These are phyloP conservation scores for Habroteleia sp. DNA, from an alignment of 2,888 invertebrate species.

Conservation along the genomic window DNA sequence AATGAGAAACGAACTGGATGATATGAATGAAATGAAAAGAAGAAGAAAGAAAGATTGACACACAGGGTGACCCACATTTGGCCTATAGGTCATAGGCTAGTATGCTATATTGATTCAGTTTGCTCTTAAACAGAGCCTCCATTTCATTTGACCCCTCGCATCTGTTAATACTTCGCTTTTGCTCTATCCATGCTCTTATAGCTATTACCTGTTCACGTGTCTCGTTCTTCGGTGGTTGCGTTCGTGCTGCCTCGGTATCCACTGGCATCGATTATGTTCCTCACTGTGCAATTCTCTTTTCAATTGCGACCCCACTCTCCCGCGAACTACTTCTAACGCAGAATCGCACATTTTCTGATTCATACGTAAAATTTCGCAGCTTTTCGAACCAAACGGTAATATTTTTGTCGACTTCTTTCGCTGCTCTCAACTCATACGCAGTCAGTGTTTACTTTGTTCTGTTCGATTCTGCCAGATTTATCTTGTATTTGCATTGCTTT, in stretches of 20 bases:
- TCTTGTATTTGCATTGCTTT: constrained; percentile 23
- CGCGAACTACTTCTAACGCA: constrained; percentile 21
- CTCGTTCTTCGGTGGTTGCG: constrained; percentile 31
- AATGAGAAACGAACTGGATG: constrained; percentile 53
- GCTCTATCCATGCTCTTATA: constrained; percentile 25
- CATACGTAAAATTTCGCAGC: constrained; percentile 4
- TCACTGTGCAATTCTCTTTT: constrained; percentile 24
- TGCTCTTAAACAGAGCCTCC: constrained; percentile 78
- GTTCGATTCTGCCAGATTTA: constrained; percentile 12
- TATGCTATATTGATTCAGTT: constrained; percentile 76
- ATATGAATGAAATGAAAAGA: constrained; percentile 59
- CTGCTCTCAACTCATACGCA: not conserved
- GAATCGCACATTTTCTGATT: constrained; percentile 47
- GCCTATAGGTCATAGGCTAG: constrained; percentile 72
- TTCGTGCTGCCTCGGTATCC: constrained; percentile 8
- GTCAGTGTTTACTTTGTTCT: constrained; percentile 24
- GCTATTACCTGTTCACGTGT: constrained; percentile 36
- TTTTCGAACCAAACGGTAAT: constrained; percentile 21
- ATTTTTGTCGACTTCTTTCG: constrained; percentile 6
- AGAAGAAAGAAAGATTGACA: constrained; percentile 59
- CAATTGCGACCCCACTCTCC: not conserved
- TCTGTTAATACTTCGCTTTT: constrained; percentile 55
- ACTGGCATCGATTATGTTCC: constrained; percentile 44
- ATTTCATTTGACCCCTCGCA: constrained; percentile 73
- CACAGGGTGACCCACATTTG: constrained; percentile 75